Base-by-base conservation (phyloP, 2,888 invertebrate species). In the Cerastoderma edule region DNA sequence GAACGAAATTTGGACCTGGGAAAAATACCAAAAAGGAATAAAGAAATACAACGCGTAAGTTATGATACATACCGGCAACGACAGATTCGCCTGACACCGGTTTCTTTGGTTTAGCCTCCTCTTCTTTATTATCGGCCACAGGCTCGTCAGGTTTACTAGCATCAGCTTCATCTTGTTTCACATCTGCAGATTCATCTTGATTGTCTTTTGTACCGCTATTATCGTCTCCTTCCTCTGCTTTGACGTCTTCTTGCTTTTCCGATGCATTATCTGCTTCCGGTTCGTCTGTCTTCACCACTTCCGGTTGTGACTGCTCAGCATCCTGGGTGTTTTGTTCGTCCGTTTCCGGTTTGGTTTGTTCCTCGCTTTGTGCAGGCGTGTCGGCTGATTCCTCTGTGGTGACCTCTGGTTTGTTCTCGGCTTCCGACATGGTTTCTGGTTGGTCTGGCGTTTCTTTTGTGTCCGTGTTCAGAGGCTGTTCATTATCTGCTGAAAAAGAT, bases 201-300 rank as follows among this genome's bases (percentile, higher is more conserved):
- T 48, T 60, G 28, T 74, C 70, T 33, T 60, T 70, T 50, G 46
- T 50, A 28, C 65, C 63, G 33, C 44, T 75, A 0, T 54, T 48
- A 24, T 76, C 67, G 13, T 73, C 68, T 2, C 39, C 60, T 24
- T 69, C 70, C 19, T 76, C 73, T 46, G 56, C 65, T n/a, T 72
- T 69, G 35, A 10, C 60, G 27, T 63, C 57, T 16, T 39, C 57
- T 19, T 67, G n/a, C n/a, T 28, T 33, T 60, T 35, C 27, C 8
- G 39, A 32, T 32, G 30, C 44, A 6, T 70, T 67, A 8, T n/a
- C 69, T 56, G 66, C 35, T 35, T 70, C 67, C 3, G 70, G 50
- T 48, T 60, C 66, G 44, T 73, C 73, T 19, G 73, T n/a, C 30
- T 67, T 65, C 32, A 22, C 32, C n/a, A 66, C 72, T 32, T 60